Conservation (phyloP, 2,113 vertebrate genomes). For the Xenopus tropicalis region DNA sequence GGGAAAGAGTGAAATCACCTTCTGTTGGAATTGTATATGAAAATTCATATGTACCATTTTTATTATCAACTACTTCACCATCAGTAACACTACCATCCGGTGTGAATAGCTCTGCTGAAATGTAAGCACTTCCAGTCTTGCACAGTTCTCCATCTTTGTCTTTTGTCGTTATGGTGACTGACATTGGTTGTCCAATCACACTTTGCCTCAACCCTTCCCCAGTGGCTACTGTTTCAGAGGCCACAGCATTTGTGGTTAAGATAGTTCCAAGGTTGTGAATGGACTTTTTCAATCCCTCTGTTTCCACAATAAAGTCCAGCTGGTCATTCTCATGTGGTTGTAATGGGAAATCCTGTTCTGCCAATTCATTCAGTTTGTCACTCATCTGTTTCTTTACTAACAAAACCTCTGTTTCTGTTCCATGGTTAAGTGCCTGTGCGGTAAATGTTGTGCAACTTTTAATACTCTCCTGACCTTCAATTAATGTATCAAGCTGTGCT, state of each 20-base stretch:
- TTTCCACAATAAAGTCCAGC: conserved; percentile 88
- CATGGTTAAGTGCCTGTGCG: conserved; percentile 84
- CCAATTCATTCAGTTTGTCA: conserved; percentile 83
- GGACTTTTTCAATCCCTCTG: conserved; percentile 91
- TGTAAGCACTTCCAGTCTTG: conserved; percentile 87
- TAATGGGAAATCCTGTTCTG: conserved; percentile 77
- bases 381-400: conserved; percentile 97
- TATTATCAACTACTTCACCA: conserved; percentile 91
- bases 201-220: conserved; percentile 90
- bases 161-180: conserved; percentile 89
- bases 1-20: conserved; percentile 81
- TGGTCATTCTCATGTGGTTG: conserved; percentile 91
- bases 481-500: conserved; percentile 83
- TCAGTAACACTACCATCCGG: conserved; percentile 79
- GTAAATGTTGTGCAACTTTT: conserved; percentile 92
- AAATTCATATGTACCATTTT: conserved; percentile 95
- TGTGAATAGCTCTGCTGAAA: conserved; percentile 82
- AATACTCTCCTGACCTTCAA: conserved; percentile 90
- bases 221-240: conserved; percentile 87
- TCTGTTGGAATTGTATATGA: conserved; percentile 86
- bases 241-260: conserved; percentile 87
- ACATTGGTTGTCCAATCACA: conserved; percentile 82
- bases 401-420: conserved; percentile 90
- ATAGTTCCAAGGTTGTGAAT: conserved; percentile 94
- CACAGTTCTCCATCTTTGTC: conserved; percentile 92